Percentiles rank a stretch among this genome's conserved stretches.
phyloP scores from a whole-genome alignment of 2,113 vertebrate species.

The Cettia cetti region DNA sequence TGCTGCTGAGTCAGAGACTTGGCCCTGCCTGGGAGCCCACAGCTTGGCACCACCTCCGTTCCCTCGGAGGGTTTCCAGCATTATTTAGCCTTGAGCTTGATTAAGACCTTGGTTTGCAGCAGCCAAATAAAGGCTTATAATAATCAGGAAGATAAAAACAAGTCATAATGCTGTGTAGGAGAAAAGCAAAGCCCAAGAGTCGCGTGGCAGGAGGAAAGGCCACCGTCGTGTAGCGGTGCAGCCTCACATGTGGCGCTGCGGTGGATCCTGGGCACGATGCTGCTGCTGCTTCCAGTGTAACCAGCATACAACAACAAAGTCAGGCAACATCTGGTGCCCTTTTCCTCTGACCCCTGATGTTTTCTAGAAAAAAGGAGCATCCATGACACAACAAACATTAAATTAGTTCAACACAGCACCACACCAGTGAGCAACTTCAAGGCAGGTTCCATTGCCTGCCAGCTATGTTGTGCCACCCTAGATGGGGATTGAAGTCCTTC shows the following conservation, averaged over 20 bases:
- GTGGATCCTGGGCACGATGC: background rate
- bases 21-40: background rate
- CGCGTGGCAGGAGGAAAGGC: background rate
- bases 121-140: background rate
- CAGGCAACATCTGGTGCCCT: background rate
- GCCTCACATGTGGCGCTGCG: fast-evolving
- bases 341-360: background rate
- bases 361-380: background rate
- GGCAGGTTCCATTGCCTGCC: background rate
- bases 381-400: background rate
- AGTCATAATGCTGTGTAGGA: background rate
- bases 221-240: fast-evolving
- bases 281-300: background rate
- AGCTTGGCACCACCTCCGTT: background rate
- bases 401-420: background rate
- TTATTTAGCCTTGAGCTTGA: slow-evolving; percentile 4
- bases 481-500: background rate
- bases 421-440: background rate
- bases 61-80: background rate
- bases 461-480: background rate
- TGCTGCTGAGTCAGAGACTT: slow-evolving; percentile 6
- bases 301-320: background rate
- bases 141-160: background rate
- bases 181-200: background rate
- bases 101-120: slow-evolving; percentile 4